Evolutionary conservation across 1,140 invertebrate genomes (phyloP).

Genomic region (Diploscapter pachys): DNA sequence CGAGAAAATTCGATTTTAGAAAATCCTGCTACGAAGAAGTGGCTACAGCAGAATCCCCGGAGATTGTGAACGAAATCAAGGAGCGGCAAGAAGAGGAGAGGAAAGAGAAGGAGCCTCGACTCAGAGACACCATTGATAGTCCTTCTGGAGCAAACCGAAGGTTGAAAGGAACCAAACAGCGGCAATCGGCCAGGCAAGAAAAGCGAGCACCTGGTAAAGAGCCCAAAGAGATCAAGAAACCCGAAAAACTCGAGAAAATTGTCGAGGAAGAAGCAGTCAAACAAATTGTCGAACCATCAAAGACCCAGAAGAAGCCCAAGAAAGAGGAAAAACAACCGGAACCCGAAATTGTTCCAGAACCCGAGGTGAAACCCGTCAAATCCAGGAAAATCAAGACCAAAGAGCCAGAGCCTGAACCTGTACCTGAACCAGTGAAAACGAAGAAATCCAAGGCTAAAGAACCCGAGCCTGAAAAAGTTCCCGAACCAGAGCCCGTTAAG

Average conservation of each 20-base stretch:
- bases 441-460: conserved; percentile 2
- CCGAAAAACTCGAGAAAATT: neutral
- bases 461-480: neutral
- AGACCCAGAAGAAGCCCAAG: conserved; percentile 12
- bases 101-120: conserved; percentile 3
- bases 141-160: conserved; percentile 11
- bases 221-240: neutral
- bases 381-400: conserved; percentile 3
- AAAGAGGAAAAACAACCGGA: neutral
- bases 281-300: conserved; percentile 1
- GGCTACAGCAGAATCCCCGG: conserved; percentile 2
- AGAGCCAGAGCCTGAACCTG: neutral
- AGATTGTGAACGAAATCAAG: conserved; percentile 29
- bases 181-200: neutral
- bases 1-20: too few species aligned
- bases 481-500: conserved; percentile 1
- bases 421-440: conserved; percentile 5
- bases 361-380: neutral
- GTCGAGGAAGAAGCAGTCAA: neutral
- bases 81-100: conserved; percentile 20
- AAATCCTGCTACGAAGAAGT: conserved; percentile 29
- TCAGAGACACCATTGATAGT: neutral
- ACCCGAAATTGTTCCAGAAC: conserved; percentile 18
- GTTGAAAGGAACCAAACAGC: neutral
- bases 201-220: neutral